Percentiles rank a stretch among this genome's conserved stretches.
Evolutionary conservation across 2,888 invertebrate genomes (phyloP).

Genomic region (Cantharis nigra): DNA sequence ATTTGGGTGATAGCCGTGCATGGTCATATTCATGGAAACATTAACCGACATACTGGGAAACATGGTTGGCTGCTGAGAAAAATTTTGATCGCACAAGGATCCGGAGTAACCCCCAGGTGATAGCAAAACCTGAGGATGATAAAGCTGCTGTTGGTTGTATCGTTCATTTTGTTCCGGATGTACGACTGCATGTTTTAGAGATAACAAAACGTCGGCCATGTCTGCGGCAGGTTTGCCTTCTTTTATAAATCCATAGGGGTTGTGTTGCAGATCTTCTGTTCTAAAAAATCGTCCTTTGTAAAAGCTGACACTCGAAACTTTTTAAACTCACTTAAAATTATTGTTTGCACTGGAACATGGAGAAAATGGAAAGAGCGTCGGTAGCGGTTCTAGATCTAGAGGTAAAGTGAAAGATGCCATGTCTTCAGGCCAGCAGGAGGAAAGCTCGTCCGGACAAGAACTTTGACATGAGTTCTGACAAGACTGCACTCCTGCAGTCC

Average conservation of each 20-base stretch:
- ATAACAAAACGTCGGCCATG: slow-evolving; percentile 86
- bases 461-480: slow-evolving; percentile 50
- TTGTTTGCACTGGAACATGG: slow-evolving; percentile 69
- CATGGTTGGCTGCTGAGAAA: slow-evolving; percentile 57
- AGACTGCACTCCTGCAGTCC: slow-evolving; percentile 49
- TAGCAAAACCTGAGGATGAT: slow-evolving; percentile 65
- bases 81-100: slow-evolving; percentile 47
- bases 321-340: slow-evolving; percentile 38
- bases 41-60: slow-evolving; percentile 96
- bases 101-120: slow-evolving; percentile 58
- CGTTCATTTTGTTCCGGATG: slow-evolving; percentile 66
- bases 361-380: slow-evolving; percentile 84
- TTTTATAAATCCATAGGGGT: slow-evolving; percentile 34
- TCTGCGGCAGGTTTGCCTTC: slow-evolving; percentile 62
- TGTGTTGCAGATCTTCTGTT: slow-evolving; percentile 31
- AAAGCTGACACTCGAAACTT: not conserved
- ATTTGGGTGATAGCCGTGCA: slow-evolving; percentile 74
- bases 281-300: slow-evolving; percentile 22
- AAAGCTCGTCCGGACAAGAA: slow-evolving; percentile 55
- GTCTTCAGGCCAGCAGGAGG: slow-evolving; percentile 64
- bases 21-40: slow-evolving; percentile 98
- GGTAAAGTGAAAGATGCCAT: slow-evolving; percentile 86
- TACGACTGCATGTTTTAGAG: slow-evolving; percentile 85
- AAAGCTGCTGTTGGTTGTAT: slow-evolving; percentile 54
- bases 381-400: slow-evolving; percentile 85